A percentile compares a stretch with the other conserved stretches of the same genome.
These are phyloP conservation scores for Drosophila peninsularis DNA, from an alignment of 2,888 invertebrate genomes.

Conservation along the genomic window DNA sequence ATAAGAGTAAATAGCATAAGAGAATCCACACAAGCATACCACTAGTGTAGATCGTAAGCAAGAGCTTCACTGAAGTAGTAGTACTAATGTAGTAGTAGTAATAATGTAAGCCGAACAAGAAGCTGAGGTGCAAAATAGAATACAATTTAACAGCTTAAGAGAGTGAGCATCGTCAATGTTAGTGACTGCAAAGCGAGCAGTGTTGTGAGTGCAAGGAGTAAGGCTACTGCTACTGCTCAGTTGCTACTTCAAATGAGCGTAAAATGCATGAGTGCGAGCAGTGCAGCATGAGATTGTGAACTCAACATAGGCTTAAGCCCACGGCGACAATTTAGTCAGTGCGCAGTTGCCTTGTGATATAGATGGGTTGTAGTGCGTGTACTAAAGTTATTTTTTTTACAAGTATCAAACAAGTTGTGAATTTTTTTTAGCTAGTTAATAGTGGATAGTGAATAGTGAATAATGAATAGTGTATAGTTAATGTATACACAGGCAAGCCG, in stretches of 20 bases:
- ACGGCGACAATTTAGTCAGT: background rate
- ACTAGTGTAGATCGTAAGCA: background rate
- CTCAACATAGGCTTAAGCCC: background rate
- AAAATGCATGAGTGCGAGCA: background rate
- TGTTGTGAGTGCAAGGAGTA: background rate
- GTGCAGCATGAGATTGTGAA: background rate
- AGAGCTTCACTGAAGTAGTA: no score
- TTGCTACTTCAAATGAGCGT: background rate
- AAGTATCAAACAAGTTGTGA: background rate
- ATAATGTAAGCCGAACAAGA: background rate
- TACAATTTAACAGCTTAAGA: background rate
- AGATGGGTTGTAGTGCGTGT: background rate
- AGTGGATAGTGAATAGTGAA: no score
- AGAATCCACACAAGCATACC: background rate
- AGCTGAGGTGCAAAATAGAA: background rate
- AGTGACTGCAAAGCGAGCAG: background rate
- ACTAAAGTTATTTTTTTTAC: background rate
- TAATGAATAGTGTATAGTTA: no score
- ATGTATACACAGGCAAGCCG: no score
- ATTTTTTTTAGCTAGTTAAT: background rate
- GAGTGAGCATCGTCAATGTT: background rate
- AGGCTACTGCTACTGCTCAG: no score
- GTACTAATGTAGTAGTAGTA: no score
- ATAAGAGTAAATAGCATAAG: background rate
- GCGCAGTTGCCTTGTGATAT: background rate